Evolutionary conservation across 2,113 vertebrate species (phyloP).

Genomic region (Oryzias celebensis): DNA sequence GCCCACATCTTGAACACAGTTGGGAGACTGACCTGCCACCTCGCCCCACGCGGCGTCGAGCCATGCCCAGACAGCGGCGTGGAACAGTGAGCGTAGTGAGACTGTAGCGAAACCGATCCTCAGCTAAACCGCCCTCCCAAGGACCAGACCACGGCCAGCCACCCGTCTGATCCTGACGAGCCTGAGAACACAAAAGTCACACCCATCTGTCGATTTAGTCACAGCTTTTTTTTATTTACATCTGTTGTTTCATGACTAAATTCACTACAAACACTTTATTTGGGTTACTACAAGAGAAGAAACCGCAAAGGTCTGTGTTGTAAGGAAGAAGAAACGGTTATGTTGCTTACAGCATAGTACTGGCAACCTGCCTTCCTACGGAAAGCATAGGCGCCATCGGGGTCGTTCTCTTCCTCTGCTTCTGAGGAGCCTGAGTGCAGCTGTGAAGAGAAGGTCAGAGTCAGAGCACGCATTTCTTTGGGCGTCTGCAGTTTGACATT

Average conservation of each 20-base stretch:
- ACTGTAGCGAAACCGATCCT: conserved; percentile 92
- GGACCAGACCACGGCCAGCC: conserved; percentile 92
- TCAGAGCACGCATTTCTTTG: neutral
- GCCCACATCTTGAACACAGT: too few species aligned
- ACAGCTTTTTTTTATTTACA: too few species aligned
- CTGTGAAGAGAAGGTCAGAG: conserved; percentile 48
- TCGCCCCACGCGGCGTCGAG: conserved; percentile 89
- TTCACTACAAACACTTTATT: neutral
- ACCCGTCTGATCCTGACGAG: conserved; percentile 88
- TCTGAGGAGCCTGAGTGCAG: conserved; percentile 92
- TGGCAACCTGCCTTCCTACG: conserved; percentile 97
- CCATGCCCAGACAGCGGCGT: conserved; percentile 89
- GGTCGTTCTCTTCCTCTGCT: conserved; percentile 97
- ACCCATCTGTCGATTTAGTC: too few species aligned
- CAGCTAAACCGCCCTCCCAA: conserved; percentile 83
- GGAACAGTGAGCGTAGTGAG: conserved; percentile 93
- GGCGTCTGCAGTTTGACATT: neutral
- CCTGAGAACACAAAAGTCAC: conserved; percentile 69
- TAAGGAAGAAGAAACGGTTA: neutral
- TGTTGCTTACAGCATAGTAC: conserved; percentile 89
- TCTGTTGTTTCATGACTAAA: too few species aligned
- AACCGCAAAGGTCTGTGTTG: neutral
- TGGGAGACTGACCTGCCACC: conserved; percentile 86
- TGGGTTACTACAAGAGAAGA: neutral
- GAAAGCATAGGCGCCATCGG: conserved; percentile 93